Evolutionary conservation across 2,113 vertebrate genomes (phyloP).

Genomic region (Lycaon pictus): DNA sequence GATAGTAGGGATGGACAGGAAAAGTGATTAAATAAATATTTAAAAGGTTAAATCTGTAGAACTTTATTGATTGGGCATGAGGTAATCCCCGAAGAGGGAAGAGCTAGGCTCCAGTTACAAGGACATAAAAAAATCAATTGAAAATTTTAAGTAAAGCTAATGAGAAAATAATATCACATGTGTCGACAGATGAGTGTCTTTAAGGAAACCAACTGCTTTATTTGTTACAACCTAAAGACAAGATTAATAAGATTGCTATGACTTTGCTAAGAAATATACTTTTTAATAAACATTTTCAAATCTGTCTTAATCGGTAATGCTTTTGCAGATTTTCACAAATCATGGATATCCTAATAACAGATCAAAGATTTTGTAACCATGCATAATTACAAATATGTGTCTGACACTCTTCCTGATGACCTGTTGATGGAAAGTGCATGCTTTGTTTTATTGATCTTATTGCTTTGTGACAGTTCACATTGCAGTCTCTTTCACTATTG

Average conservation of each 20-base stretch:
- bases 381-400: constrained; percentile 14
- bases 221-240: constrained; percentile 71
- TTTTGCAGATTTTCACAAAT: constrained; percentile 50
- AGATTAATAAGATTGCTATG: constrained; percentile 43
- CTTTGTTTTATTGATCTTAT: not conserved
- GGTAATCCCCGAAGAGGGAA: not conserved
- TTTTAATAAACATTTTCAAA: constrained; percentile 71
- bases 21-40: constrained; percentile 62
- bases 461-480: not conserved
- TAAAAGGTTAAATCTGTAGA: constrained; percentile 54
- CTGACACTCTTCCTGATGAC: not conserved
- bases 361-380: not conserved
- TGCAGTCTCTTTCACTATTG: not conserved
- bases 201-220: constrained; percentile 60
- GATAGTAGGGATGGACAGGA: not conserved
- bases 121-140: constrained; percentile 67
- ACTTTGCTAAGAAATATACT: constrained; percentile 47
- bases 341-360: not conserved
- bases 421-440: not conserved
- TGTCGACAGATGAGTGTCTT: not conserved
- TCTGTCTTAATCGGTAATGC: not conserved
- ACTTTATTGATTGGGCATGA: constrained; percentile 49
- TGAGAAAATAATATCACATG: constrained; percentile 51
- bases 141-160: constrained; percentile 46
- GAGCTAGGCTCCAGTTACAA: constrained; percentile 28